phyloP scores from a whole-genome alignment of 1,140 invertebrate species.

The Phymorhynchus buccinoides region DNA sequence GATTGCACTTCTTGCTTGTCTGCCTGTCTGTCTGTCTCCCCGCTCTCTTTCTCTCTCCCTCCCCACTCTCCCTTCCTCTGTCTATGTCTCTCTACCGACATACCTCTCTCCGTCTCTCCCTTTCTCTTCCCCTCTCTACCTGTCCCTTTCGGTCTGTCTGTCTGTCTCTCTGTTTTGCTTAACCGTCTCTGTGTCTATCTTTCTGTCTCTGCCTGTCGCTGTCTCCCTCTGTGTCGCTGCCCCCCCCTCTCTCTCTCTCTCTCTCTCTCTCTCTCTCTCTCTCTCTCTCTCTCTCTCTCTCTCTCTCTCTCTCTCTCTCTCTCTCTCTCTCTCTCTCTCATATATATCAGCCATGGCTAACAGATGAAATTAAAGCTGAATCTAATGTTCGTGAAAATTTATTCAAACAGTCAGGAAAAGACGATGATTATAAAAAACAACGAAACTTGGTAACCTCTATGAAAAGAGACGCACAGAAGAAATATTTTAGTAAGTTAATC shows the following conservation, averaged over 20 bases:
- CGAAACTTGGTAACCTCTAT: too few species aligned
- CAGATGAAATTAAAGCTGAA: too few species aligned
- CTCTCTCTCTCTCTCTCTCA: conserved; percentile 1
- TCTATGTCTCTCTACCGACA: neutral
- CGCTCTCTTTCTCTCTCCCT: too few species aligned
- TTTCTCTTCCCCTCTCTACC: neutral
- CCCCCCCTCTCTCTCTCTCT: neutral
- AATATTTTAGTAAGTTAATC: too few species aligned
- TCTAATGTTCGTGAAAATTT: too few species aligned
- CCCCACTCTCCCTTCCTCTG: too few species aligned
- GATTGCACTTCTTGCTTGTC: neutral
- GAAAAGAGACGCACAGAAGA: too few species aligned
- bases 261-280: conserved; percentile 26
- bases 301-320: conserved; percentile 24
- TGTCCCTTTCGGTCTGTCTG: neutral
- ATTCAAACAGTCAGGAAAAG: too few species aligned
- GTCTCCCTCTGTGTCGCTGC: neutral
- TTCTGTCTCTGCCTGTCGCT: conserved; percentile 7
- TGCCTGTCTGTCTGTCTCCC: too few species aligned
- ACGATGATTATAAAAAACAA: too few species aligned
- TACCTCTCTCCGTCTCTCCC: neutral
- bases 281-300: conserved; percentile 4
- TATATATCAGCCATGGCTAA: too few species aligned
- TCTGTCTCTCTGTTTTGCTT: conserved; percentile 17
- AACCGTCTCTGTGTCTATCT: neutral